Evolutionary conservation across 2,888 invertebrate species (phyloP).

Genomic region (Microctonus brassicae): DNA sequence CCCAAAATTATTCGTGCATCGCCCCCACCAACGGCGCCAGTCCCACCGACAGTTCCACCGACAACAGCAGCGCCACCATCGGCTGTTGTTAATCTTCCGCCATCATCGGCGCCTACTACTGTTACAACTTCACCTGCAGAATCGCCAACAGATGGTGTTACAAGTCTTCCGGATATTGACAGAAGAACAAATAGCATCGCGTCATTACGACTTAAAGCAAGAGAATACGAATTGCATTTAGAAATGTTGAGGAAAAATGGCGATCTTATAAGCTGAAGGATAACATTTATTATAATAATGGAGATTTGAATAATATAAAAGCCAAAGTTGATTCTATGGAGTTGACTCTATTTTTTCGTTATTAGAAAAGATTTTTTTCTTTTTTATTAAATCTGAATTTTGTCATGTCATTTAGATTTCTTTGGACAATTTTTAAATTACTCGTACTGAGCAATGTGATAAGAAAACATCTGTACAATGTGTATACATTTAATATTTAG

Average conservation of each 20-base stretch:
- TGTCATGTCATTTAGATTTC: no score
- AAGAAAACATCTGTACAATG: background rate
- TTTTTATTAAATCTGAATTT: background rate
- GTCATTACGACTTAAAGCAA: slow-evolving; percentile 86
- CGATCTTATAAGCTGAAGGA: slow-evolving; percentile 83
- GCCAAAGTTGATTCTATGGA: slow-evolving; percentile 19
- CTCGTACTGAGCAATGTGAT: slow-evolving; percentile 4
- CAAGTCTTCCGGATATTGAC: slow-evolving; percentile 81
- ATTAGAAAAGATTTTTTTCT: background rate
- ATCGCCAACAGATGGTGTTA: slow-evolving; percentile 63
- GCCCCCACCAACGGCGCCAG: slow-evolving; percentile 59
- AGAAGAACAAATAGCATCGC: slow-evolving; percentile 90
- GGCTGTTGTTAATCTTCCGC: slow-evolving; percentile 66
- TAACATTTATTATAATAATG: no score
- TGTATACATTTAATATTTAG: background rate
- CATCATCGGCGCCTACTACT: slow-evolving; percentile 46
- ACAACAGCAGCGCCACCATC: slow-evolving; percentile 73
- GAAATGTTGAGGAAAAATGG: slow-evolving; percentile 86
- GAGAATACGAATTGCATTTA: slow-evolving; percentile 89
- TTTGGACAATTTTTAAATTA: background rate
- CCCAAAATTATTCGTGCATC: slow-evolving; percentile 69
- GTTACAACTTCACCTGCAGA: slow-evolving; percentile 51
- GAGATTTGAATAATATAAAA: no score
- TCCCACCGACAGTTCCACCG: slow-evolving; percentile 47
- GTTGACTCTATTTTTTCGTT: background rate